Evolutionary conservation across 2,113 vertebrate species (phyloP).

Genomic region (Notechis scutatus): DNA sequence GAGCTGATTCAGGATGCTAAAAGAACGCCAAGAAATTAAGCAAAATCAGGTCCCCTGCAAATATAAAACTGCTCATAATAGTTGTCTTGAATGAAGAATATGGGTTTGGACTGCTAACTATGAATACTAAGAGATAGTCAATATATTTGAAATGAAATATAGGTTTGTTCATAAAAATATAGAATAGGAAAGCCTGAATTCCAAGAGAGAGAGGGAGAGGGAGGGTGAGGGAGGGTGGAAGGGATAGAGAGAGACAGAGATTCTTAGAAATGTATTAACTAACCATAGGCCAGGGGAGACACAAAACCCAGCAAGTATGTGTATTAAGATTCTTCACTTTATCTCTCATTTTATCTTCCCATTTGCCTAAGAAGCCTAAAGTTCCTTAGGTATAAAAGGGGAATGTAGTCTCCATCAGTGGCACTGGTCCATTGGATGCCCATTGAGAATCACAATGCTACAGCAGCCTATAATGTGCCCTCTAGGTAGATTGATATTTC

Average conservation of each 20-base stretch:
- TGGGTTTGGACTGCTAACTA: background rate
- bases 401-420: background rate
- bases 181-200: background rate
- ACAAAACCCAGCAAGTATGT: background rate
- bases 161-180: background rate
- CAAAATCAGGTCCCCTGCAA: background rate
- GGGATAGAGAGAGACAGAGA: too few species aligned
- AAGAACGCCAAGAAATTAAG: background rate
- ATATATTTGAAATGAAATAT: background rate
- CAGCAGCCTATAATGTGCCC: background rate
- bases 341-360: background rate
- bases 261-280: background rate
- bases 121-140: background rate
- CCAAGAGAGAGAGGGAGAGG: background rate
- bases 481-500: background rate
- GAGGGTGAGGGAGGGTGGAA: too few species aligned
- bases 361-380: background rate
- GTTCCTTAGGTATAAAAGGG: too few species aligned
- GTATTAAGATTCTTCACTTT: background rate
- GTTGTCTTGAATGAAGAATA: background rate
- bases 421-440: background rate
- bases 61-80: background rate
- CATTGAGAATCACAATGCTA: background rate
- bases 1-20: background rate
- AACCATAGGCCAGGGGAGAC: background rate